Base-by-base conservation (phyloP, 2,113 vertebrate species). In the Natator depressus region DNA sequence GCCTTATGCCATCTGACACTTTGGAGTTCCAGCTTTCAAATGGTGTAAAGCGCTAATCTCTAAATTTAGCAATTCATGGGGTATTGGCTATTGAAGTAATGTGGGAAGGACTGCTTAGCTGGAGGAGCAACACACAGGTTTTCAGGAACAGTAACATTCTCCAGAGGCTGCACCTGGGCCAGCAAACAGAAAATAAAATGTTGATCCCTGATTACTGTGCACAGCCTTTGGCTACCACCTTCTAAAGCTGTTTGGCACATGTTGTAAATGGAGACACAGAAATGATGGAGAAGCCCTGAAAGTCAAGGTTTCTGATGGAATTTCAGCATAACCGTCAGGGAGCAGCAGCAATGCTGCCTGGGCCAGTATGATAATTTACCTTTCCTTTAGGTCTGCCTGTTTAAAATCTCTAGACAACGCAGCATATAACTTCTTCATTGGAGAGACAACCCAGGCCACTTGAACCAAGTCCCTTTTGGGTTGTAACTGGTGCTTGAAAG, bases 241-340 rank as follows among this genome's bases (percentile, higher is more conserved):
- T 47, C n/a, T 27, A 42, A 27, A 51, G 79, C 38, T 25, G 42
- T 46, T 76, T 47, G 75, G 22, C 42, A 27, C 75, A 46, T 46
- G 75, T 38, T 38, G 35, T 46, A n/a, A 38, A 27, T 47, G 75
- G 75, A 76, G 75, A 76, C 42, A 11, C 72, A 46, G 75, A 42
- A 76, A 47, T 42, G 22, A 46, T 76, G 65, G 59, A 31, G n/a
- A 76, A 76, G 75, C 13, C 42, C 69, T 46, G 42, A 88, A 88
- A 84, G n/a, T 31, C 10, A 62, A 65, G 38, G 83, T 69, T 75
- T 84, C 82, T 62, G 42, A 22, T 42, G 86, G 62, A 62, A 75
- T 75, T 51, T 46, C 50, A 83, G 46, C n/a, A 76, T 82, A 62
- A 62, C n/a, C 53, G 91, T 96, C 76, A 90, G 88, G 95, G 91